These are phyloP conservation scores for Gambusia affinis DNA, from an alignment of 2,113 vertebrate genomes.

Conservation along the genomic window DNA sequence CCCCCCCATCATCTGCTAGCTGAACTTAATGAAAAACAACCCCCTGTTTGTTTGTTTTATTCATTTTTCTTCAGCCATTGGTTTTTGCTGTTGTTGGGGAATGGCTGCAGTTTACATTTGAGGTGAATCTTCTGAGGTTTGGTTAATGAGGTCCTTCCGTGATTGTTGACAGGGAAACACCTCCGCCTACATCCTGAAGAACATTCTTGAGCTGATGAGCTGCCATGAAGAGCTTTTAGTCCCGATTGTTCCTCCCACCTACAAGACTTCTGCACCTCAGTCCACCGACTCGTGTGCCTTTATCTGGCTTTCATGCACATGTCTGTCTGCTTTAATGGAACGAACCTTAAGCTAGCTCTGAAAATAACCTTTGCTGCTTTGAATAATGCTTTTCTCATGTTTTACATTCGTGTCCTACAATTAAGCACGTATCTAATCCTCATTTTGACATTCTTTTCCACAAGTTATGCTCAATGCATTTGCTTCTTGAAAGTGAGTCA, in stretches of 20 bases:
- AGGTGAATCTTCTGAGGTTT: slow-evolving; percentile 16
- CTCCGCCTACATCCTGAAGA: slow-evolving; percentile 15
- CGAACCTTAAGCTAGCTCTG: slow-evolving; percentile 6
- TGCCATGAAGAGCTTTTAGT: neutral
- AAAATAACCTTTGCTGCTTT: neutral
- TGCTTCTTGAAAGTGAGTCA: neutral
- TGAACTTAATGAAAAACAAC: neutral
- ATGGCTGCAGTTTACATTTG: slow-evolving; percentile 8
- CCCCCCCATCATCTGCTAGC: neutral
- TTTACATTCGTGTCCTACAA: neutral
- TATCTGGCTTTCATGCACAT: neutral
- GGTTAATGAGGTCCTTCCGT: slow-evolving; percentile 1
- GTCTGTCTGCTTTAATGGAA: neutral
- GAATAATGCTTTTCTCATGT: slow-evolving; percentile 1
- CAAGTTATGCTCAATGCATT: neutral
- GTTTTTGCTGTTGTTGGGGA: neutral
- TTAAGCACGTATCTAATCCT: neutral
- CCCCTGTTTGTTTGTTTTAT: too few species aligned
- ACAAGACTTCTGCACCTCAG: neutral
- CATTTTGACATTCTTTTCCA: neutral
- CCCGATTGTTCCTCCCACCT: slow-evolving; percentile 7
- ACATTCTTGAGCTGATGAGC: slow-evolving; percentile 13
- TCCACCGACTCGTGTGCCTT: neutral
- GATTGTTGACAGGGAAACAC: slow-evolving; percentile 15
- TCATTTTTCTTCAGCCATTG: neutral